Evolutionary conservation across 37 sponge, comb jelly and placozoan species (phyloP), one percentile per base, ranked within the genome.

Genomic region (Mnemiopsis leidyi): DNA sequence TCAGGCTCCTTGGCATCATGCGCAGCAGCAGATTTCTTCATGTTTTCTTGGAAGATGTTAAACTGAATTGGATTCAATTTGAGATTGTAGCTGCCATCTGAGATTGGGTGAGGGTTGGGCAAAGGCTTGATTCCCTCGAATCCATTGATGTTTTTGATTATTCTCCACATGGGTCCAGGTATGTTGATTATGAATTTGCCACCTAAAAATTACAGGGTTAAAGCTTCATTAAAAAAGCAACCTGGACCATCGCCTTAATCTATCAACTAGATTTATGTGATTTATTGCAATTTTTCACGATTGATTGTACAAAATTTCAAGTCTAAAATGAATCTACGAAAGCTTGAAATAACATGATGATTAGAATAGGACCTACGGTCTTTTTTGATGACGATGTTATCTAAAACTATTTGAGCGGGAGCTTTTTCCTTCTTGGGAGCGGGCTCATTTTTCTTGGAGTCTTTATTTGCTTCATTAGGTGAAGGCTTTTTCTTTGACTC

Each of bases 81-180:
- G 18, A 77, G 32, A 32, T 16, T 77, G 79, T 77, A 77, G 79
- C 79, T 77, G 1, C 79, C 79, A 32, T 77, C 79, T 13, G 79
- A 32, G 36, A 31, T 77, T 33, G 32, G 36, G 5, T 31, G 5
- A 20, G 79, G 79, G 32, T 26, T 32, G 16, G 79, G 79, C 9
- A 36, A 33, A 0, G 32, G 79, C 7, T 31, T 77, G 36, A 77
- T 77, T 31, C 79, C 79, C 18, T 32, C 9, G 79, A 77, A 77
- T 32, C 35, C 79, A 77, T 77, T 32, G 36, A 31, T 77, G 79
- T 33, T 16, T 77, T 77, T 26, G 36, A 77, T 1, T 3, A 77
- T 77, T 34, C 20, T 28, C 34, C 36, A 77, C 35, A 77, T 31
- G 26, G 20, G 20, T 31, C 32, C 35, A 32, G 79, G 79, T 21